Evolutionary conservation across 1,140 invertebrate genomes (phyloP), one percentile per base, ranked within the genome.

Genomic region (Drosophila rhopaloa): DNA sequence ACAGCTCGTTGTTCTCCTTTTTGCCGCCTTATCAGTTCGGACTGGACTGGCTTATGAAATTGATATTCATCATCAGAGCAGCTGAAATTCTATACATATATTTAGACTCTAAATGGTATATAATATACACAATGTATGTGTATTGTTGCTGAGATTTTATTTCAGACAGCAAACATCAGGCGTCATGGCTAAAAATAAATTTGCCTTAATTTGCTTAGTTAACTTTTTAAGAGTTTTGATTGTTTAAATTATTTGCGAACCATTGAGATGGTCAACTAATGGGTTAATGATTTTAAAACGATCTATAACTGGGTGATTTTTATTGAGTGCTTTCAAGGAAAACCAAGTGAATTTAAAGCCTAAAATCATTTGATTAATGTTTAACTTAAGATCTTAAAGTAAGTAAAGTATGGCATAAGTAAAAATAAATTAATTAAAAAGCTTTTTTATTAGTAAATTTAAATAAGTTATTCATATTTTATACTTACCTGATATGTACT

Each of bases 11-110:
- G 58, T 72, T 62, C 63, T 84, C 76, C 47, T 86, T 83, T 44
- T 48, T 68, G 38, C 75, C 70, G 35, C 41, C 83, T 89, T 88
- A 88, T 88, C 83, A 88, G 83, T 77, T 58, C 47, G 62, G 62
- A 57, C 71, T 70, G 74, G 76, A 57, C 71, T 70, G 74, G 72
- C 61, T 70, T 79, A 51, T 63, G 71, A 55, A 88, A 86, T 83
- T 86, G 79, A 60, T 83, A 86, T 88, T 80, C 79, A 88, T 80
- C 79, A 88, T 88, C 82, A 79, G 68, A 83, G 43, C 76, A 70
- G 59, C 66, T 70, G 50, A 59, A 37, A 46, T 32, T 53, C 35
- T 66, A 38, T 67, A 51, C 58, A 62, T 70, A 73, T 77, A 48
- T 56, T 56, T 51, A 67, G 73, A 68, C 56, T 57, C 27, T 57